phyloP scores from a whole-genome alignment of 2,113 vertebrate species.

The Grammomys surdaster region DNA sequence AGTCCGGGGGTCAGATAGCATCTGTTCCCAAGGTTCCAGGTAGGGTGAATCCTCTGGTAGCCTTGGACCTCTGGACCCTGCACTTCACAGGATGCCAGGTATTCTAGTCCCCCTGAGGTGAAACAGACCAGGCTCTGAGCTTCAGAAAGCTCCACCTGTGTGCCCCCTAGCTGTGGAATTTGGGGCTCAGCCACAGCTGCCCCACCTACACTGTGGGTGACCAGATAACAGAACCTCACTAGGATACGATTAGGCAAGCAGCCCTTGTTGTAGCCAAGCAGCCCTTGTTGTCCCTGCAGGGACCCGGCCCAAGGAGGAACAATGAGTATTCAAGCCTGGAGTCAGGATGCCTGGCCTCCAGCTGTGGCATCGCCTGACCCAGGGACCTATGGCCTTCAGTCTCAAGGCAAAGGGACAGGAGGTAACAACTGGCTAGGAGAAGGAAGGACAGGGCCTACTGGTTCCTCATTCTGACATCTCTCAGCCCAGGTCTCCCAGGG shows the following conservation, averaged over 20 bases:
- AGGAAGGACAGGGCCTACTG: background rate
- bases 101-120: too few relatives aligned
- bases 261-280: background rate
- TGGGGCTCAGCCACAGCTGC: background rate
- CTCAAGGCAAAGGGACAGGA: background rate
- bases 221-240: background rate
- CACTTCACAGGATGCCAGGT: accelerated
- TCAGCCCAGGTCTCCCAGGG: background rate
- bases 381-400: background rate
- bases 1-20: background rate
- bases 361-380: background rate
- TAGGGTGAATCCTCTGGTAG: accelerated
- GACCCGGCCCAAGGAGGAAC: background rate
- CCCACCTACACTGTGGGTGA: background rate
- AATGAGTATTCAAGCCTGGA: background rate
- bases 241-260: background rate
- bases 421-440: background rate
- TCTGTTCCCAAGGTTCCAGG: background rate
- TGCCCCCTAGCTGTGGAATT: background rate
- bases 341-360: background rate
- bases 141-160: background rate
- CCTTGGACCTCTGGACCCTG: background rate
- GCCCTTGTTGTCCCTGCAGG: background rate
- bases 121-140: background rate
- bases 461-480: background rate